Evolutionary conservation across 2,797 vertebrate genomes (phyloP), one percentile per base, ranked within the genome.

Genomic region (Pitangus sulphuratus): DNA sequence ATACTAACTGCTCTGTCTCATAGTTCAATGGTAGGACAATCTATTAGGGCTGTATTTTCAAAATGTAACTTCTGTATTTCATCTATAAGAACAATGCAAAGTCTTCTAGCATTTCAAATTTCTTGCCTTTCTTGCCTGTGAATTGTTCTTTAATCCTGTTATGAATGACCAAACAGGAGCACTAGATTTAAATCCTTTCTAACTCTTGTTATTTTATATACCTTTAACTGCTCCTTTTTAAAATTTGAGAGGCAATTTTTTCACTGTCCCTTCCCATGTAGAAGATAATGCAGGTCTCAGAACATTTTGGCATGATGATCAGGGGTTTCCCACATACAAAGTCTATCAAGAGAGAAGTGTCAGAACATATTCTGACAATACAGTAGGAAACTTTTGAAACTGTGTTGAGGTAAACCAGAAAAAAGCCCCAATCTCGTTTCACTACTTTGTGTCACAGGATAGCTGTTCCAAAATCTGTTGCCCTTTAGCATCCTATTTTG

Each of bases 261-360:
- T 50, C 26, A 35, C 6, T 47, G 22, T 57, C 26, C 35, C 8
- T 85, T 90, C 74, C 72, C 15, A 35, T 20, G 11, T 26, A 12
- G 33, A 72, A 76, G 30, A 44, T 40, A 81, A 75, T 1, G 7
- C 42, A 75, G 8, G 15, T 54, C 21, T 83, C 37, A 31, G 21
- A 83, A 61, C 6, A 39, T 35, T n/a, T 66, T 48, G 26, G 9
- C 37, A 60, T 30, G 9, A 37, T 45, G 9, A 33, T 39, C 1
- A 3, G 4, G 9, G 11, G 3, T 54, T 90, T 47, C 22, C 18
- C 42, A 40, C 0, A 0, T 47, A 47, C 5, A 28, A 56, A 68
- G 5, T 39, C 56, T 6, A 5, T 26, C 57, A 51, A 60, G 9
- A 74, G 24, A 61, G 20, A 37, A 0, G 3, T 42, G 17, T n/a